A percentile compares a stretch with the other conserved stretches of the same genome.
These are phyloP conservation scores for Synergus umbraculus DNA, from an alignment of 2,888 invertebrate genomes.

Conservation along the genomic window DNA sequence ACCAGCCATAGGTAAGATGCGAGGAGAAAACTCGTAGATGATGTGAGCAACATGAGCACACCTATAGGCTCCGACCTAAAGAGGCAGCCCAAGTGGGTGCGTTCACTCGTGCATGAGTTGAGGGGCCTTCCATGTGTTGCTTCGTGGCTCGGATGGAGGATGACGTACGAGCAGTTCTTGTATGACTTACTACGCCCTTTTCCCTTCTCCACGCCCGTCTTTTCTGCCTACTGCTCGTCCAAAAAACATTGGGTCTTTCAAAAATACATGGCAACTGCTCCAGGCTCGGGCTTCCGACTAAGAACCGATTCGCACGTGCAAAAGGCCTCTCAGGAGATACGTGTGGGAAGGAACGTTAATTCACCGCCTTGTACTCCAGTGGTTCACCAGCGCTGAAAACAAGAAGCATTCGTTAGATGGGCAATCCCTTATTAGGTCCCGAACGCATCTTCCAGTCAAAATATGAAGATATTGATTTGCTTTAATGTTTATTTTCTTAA, in stretches of 20 bases:
- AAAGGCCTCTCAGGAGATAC: conserved; percentile 12
- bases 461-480: neutral
- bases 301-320: conserved; percentile 38
- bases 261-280: conserved; percentile 33
- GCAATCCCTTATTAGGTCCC: neutral
- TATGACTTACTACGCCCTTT: conserved; percentile 77
- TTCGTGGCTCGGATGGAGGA: conserved; percentile 74
- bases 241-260: conserved; percentile 68
- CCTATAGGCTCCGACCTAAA: conserved; percentile 65
- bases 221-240: conserved; percentile 69
- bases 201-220: conserved; percentile 74
- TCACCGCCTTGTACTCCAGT: conserved; percentile 15
- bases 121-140: conserved; percentile 70
- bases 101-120: conserved; percentile 62
- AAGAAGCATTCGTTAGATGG: conserved; percentile 25
- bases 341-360: conserved; percentile 35
- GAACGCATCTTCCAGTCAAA: neutral
- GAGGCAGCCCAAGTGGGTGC: conserved; percentile 71
- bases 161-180: conserved; percentile 74
- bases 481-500: neutral
- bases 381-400: neutral
- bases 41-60: conserved; percentile 52
- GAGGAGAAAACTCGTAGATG: conserved; percentile 46
- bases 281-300: conserved; percentile 36
- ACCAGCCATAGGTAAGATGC: conserved; percentile 56